Percentiles rank a stretch among this genome's conserved stretches.
Evolutionary conservation across 2,113 vertebrate genomes (phyloP).

Genomic region (Phalacrocorax aristotelis): DNA sequence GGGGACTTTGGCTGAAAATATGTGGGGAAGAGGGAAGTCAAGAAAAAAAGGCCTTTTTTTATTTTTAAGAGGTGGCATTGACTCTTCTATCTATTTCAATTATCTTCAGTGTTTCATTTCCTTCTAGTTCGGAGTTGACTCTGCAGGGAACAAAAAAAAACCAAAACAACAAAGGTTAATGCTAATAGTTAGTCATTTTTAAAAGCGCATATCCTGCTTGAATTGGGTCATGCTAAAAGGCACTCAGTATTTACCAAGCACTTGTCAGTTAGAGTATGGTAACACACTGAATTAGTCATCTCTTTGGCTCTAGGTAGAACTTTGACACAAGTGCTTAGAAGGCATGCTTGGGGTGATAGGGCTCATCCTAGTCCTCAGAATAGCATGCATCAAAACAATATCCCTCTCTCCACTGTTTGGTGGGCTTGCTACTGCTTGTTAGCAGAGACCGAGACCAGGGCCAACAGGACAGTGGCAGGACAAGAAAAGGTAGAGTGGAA

Average conservation of each 20-base stretch:
- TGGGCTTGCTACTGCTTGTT: not conserved
- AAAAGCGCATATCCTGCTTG: not conserved
- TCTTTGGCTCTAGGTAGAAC: not conserved
- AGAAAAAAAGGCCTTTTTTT: not conserved
- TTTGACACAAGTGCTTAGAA: not conserved
- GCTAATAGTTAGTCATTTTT: not conserved
- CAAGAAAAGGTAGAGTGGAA: not conserved
- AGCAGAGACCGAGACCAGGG: not conserved
- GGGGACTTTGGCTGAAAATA: slow-evolving; percentile 35
- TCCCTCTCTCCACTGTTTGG: not conserved
- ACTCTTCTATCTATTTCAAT: slow-evolving; percentile 85
- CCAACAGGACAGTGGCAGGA: not conserved
- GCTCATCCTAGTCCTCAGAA: not conserved
- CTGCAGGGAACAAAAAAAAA: slow-evolving; percentile 57
- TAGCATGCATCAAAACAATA: not conserved
- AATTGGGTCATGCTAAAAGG: not conserved
- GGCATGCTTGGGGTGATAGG: not conserved
- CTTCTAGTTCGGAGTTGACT: slow-evolving; percentile 75
- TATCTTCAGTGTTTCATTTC: slow-evolving; percentile 81
- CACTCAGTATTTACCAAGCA: not conserved
- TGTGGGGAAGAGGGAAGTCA: slow-evolving; percentile 27
- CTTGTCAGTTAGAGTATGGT: not conserved
- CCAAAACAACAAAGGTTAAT: not conserved
- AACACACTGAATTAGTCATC: not conserved
- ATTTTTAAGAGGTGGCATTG: slow-evolving; percentile 84